A percentile compares a stretch with the other conserved stretches of the same genome.
phyloP scores from a whole-genome alignment of 2,113 vertebrate genomes.

The Paralichthys olivaceus region DNA sequence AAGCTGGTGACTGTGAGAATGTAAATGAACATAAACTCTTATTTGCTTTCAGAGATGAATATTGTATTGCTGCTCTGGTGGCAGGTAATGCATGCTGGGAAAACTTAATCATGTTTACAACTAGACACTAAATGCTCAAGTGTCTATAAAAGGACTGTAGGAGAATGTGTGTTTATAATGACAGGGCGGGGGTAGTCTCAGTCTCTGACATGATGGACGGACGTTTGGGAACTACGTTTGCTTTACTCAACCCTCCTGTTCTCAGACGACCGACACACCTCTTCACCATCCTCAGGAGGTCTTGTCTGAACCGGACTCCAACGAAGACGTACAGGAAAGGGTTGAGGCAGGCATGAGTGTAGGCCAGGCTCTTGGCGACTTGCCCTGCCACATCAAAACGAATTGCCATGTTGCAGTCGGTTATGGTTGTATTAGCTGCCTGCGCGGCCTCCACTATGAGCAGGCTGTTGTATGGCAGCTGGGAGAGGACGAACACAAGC shows the following conservation, averaged over 20 bases:
- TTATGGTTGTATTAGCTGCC: constrained; percentile 63
- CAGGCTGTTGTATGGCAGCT: constrained; percentile 87
- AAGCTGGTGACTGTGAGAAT: background rate
- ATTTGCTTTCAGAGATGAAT: background rate
- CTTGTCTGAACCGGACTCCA: constrained; percentile 87
- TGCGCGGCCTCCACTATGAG: constrained; percentile 84
- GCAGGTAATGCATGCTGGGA: constrained; percentile 31
- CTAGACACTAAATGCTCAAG: background rate
- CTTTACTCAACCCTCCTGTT: constrained; percentile 70
- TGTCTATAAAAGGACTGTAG: background rate
- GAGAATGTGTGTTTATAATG: constrained; percentile 67
- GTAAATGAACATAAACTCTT: background rate
- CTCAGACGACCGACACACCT: constrained; percentile 51
- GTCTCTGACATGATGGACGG: constrained; percentile 85
- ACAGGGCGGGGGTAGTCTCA: constrained; percentile 80
- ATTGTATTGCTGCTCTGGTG: background rate
- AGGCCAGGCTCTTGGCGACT: constrained; percentile 87
- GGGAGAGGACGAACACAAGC: constrained; percentile 87
- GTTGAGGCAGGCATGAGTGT: constrained; percentile 91
- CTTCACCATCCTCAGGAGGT: constrained; percentile 80
- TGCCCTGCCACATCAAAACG: constrained; percentile 83
- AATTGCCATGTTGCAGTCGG: constrained; percentile 68
- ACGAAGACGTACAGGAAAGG: constrained; percentile 91
- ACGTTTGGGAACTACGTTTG: constrained; percentile 69
- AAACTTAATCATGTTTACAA: background rate